phyloP scores from a whole-genome alignment of 2,797 vertebrate genomes.

The Pygocentrus nattereri region DNA sequence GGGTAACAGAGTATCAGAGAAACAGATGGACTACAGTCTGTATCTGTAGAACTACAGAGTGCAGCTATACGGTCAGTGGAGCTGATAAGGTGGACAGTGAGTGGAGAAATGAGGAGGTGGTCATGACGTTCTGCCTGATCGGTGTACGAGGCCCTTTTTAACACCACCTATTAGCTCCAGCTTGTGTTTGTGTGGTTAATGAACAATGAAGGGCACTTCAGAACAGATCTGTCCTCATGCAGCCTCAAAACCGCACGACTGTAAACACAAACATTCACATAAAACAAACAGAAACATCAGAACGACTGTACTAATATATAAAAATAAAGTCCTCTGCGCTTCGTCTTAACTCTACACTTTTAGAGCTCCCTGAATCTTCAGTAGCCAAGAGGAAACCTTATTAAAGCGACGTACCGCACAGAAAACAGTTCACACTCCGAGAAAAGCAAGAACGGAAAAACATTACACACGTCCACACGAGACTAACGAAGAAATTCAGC shows the following conservation, averaged over 20 bases:
- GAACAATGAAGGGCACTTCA: neutral
- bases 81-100: too few species aligned
- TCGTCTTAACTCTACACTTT: neutral
- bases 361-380: conserved; percentile 27
- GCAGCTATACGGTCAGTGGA: too few species aligned
- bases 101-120: too few species aligned
- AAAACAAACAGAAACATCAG: conserved; percentile 6
- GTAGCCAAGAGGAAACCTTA: neutral
- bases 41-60: too few species aligned
- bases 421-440: neutral
- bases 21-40: too few species aligned
- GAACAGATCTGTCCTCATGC: conserved; percentile 5
- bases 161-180: too few species aligned
- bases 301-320: neutral
- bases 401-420: neutral
- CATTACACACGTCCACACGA: neutral
- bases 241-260: conserved; percentile 10
- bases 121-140: too few species aligned
- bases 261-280: conserved; percentile 46
- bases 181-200: neutral
- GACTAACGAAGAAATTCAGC: conserved; percentile 10
- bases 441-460: neutral
- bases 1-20: too few species aligned
- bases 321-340: conserved; percentile 10
- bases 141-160: too few species aligned